phyloP scores from a whole-genome alignment of 2,888 invertebrate genomes.

The Polydesmus complanatus region DNA sequence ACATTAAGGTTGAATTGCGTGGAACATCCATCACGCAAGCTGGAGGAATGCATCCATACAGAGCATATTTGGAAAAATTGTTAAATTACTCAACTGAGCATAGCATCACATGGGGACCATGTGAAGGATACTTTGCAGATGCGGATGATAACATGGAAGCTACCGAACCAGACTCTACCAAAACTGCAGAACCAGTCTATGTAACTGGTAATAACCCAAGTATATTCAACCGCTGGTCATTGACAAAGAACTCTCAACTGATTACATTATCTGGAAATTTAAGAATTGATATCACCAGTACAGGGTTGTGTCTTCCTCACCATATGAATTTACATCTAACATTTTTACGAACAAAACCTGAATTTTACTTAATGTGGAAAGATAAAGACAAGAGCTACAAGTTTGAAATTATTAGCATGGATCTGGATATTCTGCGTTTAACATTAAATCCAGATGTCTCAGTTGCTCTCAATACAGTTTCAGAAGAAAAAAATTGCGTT shows the following conservation, averaged over 20 bases:
- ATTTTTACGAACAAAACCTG: no score
- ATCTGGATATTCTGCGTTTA: constrained; percentile 20
- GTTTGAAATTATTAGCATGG: constrained; percentile 20
- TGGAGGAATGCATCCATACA: background rate
- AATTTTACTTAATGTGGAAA: no score
- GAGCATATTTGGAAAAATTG: background rate
- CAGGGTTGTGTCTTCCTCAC: no score
- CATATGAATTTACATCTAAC: no score
- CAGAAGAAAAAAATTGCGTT: constrained; percentile 19
- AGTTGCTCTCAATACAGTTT: constrained; percentile 20
- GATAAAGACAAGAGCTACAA: no score
- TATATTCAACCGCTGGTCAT: no score
- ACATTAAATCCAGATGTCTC: constrained; percentile 20
- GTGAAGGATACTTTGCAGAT: background rate
- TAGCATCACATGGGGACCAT: background rate
- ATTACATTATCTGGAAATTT: no score
- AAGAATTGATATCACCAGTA: no score
- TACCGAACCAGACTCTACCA: background rate
- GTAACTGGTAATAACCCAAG: no score
- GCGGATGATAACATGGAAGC: background rate
- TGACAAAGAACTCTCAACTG: no score
- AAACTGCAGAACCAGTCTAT: background rate
- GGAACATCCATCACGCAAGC: background rate
- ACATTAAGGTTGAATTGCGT: background rate
- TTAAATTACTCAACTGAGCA: background rate